phyloP scores from a whole-genome alignment of 2,113 vertebrate species.

The Heterochromis multidens region DNA sequence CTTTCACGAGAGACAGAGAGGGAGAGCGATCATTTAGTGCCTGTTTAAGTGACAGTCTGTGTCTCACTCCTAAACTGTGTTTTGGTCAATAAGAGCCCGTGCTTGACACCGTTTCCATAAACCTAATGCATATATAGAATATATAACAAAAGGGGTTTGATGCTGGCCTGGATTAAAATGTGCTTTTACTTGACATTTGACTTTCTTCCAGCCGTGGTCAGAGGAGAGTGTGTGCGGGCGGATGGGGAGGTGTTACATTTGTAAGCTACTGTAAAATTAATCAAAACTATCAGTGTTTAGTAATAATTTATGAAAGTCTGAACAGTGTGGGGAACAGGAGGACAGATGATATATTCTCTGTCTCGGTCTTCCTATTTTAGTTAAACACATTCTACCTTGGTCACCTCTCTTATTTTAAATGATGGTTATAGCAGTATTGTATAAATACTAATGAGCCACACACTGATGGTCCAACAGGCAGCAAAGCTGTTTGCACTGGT shows the following conservation, averaged over 20 bases:
- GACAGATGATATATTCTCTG: background rate
- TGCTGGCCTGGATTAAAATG: background rate
- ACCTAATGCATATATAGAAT: background rate
- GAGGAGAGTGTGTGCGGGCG: background rate
- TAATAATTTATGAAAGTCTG: conserved; percentile 19
- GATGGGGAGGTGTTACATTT: background rate
- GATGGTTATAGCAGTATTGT: background rate
- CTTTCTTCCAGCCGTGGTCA: background rate
- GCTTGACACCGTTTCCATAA: background rate
- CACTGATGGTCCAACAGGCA: background rate
- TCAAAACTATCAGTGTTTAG: conserved; percentile 15
- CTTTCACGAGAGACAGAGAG: background rate
- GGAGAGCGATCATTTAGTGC: background rate
- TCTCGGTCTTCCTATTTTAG: background rate
- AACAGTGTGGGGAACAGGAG: background rate
- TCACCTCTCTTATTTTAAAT: background rate
- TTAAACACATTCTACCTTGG: background rate
- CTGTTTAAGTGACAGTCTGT: background rate
- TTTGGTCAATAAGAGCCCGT: background rate
- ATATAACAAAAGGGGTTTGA: background rate
- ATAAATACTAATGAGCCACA: background rate
- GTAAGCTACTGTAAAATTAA: conserved; percentile 11
- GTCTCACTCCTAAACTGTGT: background rate
- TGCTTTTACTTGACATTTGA: background rate
- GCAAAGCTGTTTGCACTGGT: background rate